Conservation (phyloP, 2,113 vertebrate species). For the Lates calcarifer region DNA sequence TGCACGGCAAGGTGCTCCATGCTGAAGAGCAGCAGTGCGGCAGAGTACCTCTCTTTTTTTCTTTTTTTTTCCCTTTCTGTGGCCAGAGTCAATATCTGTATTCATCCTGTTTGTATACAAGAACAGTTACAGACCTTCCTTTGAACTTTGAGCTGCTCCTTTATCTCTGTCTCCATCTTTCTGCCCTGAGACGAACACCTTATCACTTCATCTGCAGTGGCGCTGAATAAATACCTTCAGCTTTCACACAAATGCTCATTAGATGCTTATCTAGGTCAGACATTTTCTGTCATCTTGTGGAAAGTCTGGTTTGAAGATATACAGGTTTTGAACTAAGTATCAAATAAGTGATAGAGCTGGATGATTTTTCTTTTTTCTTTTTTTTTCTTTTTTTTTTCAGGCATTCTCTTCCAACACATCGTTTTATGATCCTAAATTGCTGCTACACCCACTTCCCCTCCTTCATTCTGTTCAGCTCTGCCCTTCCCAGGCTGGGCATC, state of each 20-base stretch:
- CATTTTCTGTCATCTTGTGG: not conserved
- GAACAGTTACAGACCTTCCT: not conserved
- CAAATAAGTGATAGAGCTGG: not conserved
- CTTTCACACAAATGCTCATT: constrained; percentile 44
- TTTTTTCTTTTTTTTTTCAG: constrained; percentile 28
- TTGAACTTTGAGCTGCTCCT: constrained; percentile 34
- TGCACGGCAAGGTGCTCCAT: constrained; percentile 5
- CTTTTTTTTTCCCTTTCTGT: constrained; percentile 15
- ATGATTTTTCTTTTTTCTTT: constrained; percentile 37
- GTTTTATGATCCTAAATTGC: constrained; percentile 46
- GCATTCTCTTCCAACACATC: not conserved
- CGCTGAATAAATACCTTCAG: constrained; percentile 67
- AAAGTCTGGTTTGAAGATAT: not conserved
- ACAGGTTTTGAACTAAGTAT: not conserved
- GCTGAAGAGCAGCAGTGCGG: not conserved
- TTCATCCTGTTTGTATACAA: constrained; percentile 21
- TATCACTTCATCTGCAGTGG: constrained; percentile 65
- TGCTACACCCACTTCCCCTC: constrained; percentile 45
- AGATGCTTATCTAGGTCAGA: constrained; percentile 44
- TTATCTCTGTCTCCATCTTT: constrained; percentile 63
- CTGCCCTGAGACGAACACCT: constrained; percentile 28
- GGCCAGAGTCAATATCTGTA: constrained; percentile 12
- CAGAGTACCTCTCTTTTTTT: constrained; percentile 2
- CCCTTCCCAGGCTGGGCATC: constrained; percentile 52
- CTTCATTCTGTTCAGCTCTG: constrained; percentile 4